Evolutionary conservation across 2,113 vertebrate species (phyloP).

Genomic region (Zosterops hypoxanthus): DNA sequence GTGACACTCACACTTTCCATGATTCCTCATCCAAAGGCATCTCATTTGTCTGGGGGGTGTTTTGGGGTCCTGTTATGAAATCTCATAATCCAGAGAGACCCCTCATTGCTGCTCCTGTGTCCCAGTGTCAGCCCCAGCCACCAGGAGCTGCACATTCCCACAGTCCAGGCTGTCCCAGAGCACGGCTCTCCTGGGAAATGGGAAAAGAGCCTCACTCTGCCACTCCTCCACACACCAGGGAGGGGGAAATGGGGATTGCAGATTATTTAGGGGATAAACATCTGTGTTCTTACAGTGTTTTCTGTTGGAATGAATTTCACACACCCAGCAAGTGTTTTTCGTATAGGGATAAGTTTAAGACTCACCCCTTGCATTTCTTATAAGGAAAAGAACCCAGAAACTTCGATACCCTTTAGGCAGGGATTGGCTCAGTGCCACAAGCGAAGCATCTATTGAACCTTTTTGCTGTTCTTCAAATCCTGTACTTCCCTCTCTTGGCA

Average conservation of each 20-base stretch:
- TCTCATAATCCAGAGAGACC: not conserved
- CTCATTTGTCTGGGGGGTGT: not conserved
- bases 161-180: too few species aligned
- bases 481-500: too few species aligned
- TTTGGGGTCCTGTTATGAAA: not conserved
- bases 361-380: too few species aligned
- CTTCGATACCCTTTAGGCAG: too few species aligned
- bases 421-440: too few species aligned
- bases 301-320: too few species aligned
- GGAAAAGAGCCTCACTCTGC: not conserved
- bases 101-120: not conserved
- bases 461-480: too few species aligned
- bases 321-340: too few species aligned
- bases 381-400: too few species aligned
- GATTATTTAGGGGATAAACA: not conserved
- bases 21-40: not conserved
- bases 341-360: too few species aligned
- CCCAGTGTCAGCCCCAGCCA: not conserved
- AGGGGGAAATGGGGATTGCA: not conserved
- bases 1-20: accelerated
- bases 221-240: not conserved
- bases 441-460: too few species aligned
- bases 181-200: not conserved
- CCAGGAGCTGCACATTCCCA: not conserved
- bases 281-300: not conserved